Base-by-base conservation (phyloP, 2,797 vertebrate genomes). In the Liparis tanakae region DNA sequence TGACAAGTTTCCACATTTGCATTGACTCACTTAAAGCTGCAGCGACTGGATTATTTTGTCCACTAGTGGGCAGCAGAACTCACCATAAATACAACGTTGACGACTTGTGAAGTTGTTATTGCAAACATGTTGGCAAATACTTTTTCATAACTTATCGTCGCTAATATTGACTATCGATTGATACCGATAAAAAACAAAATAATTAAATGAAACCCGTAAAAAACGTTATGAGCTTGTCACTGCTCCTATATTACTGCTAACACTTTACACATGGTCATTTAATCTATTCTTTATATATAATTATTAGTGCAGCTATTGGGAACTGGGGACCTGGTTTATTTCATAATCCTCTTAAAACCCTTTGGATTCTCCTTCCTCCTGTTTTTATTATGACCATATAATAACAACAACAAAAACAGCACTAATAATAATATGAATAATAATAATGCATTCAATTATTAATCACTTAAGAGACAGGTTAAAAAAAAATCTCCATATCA, bases 11-110 rank as follows among this genome's bases (percentile, higher is more conserved):
- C 15, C 15, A 54, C 7, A 44, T 46, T 3, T 36, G 44, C n/a
- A 59, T 57, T 18, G n/a, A 18, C 5, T 13, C 20, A 22, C 50
- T 60, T 13, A 34, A 33, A 36, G 39, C 30, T 56, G 10, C 61
- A 39, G 18, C 43, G 50, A 10, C 3, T 46, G 13, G 14, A 51
- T 39, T 41, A 43, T 7, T 55, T 14, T 44, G 25, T 34, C 34
- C 44, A 54, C 37, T 33, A 56, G 25, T 44, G 22, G 51, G 57
- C 62, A 68, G 10, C 56, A 43, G 30, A 64, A 53, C 20, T 34
- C 51, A 20, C 37, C 48, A 10, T 62, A 58, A 43, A 50, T 18
- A 43, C 18, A 79, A n/a, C 39, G 33, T 2, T 33, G 39, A 57
- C 22, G 12, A 18, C 6, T 22, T 8, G 5, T 36, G 15, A 30